Conservation (phyloP, 1,140 invertebrate species). For the Psix sp. region DNA sequence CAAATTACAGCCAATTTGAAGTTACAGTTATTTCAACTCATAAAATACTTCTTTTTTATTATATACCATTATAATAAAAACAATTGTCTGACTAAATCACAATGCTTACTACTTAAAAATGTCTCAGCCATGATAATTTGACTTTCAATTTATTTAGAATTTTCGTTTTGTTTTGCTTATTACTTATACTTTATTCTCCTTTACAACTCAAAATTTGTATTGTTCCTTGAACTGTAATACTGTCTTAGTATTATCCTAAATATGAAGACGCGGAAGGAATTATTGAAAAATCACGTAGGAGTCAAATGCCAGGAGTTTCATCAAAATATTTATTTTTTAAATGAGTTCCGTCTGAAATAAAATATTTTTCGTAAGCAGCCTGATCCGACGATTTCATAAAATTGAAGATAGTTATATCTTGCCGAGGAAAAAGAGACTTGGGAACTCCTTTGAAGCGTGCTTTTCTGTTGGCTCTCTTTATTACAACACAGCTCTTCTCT, state of each 20-base stretch:
- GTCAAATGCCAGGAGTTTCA: conserved; percentile 22
- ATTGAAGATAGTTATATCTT: conserved; percentile 52
- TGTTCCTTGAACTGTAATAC: no score
- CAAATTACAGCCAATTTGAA: no score
- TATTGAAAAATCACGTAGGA: conserved; percentile 25
- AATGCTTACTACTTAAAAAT: no score
- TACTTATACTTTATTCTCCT: no score
- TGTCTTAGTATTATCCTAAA: neutral
- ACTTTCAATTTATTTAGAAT: no score
- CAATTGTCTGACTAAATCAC: no score
- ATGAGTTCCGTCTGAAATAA: conserved; percentile 51
- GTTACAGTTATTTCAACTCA: no score
- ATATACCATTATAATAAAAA: no score
- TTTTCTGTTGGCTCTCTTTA: conserved; percentile 49
- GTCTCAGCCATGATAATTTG: no score
- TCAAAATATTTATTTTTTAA: conserved; percentile 56
- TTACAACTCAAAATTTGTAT: no score
- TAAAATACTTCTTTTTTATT: no score
- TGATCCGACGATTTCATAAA: conserved; percentile 53
- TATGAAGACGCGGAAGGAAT: neutral
- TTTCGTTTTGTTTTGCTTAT: no score
- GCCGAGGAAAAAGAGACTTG: conserved; percentile 38
- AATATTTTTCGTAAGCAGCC: conserved; percentile 53
- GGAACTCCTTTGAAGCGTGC: conserved; percentile 53
- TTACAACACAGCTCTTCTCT: conserved; percentile 30